Evolutionary conservation across 2,797 vertebrate species (phyloP).

Genomic region (Valencia hispanica): DNA sequence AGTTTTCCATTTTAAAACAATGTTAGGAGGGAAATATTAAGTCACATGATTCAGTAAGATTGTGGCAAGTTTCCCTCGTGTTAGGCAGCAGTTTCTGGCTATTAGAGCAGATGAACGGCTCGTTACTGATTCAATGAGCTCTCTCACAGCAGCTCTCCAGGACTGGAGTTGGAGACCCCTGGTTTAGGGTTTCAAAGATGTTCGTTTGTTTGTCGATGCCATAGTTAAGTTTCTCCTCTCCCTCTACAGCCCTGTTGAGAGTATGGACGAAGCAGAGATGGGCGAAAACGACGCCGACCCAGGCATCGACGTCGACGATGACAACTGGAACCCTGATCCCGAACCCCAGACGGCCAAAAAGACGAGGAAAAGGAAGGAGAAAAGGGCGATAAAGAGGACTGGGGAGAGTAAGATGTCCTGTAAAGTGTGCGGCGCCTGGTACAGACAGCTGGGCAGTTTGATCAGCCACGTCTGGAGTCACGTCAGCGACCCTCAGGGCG

Average conservation of each 20-base stretch:
- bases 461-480: constrained; percentile 61
- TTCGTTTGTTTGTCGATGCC: background rate
- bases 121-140: no score
- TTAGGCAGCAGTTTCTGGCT: background rate
- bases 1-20: no score
- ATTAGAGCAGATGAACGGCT: no score
- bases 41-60: background rate
- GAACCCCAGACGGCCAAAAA: background rate
- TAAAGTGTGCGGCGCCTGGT: constrained; percentile 41
- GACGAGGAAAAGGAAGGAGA: background rate
- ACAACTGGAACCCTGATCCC: constrained; percentile 23
- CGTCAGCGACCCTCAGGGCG: background rate
- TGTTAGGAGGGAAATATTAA: no score
- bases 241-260: background rate
- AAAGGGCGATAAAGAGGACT: background rate
- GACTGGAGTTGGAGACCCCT: no score
- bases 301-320: background rate
- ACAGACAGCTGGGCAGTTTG: constrained; percentile 29
- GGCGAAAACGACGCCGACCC: background rate
- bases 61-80: background rate
- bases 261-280: background rate
- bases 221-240: background rate
- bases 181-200: no score
- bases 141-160: no score
- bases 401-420: constrained; percentile 12